Conservation (phyloP, 2,888 invertebrate species). For the Chesias legatella region DNA sequence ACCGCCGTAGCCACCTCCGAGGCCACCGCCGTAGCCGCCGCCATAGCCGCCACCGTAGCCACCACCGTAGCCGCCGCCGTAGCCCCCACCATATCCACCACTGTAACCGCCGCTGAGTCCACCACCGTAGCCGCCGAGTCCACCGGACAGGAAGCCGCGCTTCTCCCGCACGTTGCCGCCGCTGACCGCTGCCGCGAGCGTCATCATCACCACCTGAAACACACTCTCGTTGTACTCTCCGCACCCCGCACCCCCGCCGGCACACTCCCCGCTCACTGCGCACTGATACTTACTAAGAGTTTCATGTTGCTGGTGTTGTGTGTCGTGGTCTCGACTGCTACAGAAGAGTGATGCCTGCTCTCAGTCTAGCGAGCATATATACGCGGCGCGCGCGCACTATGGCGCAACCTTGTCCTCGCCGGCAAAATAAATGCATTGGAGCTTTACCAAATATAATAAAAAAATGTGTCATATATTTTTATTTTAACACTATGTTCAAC, state of each 20-base stretch:
- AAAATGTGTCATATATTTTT: background rate
- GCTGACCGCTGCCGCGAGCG: slow-evolving; percentile 22
- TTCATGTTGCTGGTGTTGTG: slow-evolving; percentile 18
- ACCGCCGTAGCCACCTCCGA: slow-evolving; percentile 28
- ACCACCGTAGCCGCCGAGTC: slow-evolving; percentile 19
- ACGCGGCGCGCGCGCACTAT: slow-evolving; percentile 1
- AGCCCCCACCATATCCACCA: slow-evolving; percentile 12
- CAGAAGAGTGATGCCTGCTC: slow-evolving; percentile 13
- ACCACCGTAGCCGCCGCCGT: slow-evolving; percentile 20
- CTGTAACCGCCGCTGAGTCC: slow-evolving; percentile 10
- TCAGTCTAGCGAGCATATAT: slow-evolving; percentile 10
- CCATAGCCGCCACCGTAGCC: slow-evolving; percentile 15
- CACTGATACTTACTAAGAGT: slow-evolving; percentile 17
- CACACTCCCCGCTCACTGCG: background rate
- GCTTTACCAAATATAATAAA: slow-evolving; percentile 1
- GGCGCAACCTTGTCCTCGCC: slow-evolving; percentile 14
- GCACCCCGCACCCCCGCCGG: background rate
- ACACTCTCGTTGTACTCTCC: slow-evolving; percentile 9
- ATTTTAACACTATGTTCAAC: too few species aligned
- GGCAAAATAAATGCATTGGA: too few species aligned
- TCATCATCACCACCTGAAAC: slow-evolving; percentile 27
- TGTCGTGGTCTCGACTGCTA: slow-evolving; percentile 2
- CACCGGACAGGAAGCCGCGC: slow-evolving; percentile 30
- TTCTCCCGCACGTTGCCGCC: slow-evolving; percentile 34
- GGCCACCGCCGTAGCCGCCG: slow-evolving; percentile 10